Conservation (phyloP, 2,888 invertebrate species). For the Campopleginae sp. region DNA sequence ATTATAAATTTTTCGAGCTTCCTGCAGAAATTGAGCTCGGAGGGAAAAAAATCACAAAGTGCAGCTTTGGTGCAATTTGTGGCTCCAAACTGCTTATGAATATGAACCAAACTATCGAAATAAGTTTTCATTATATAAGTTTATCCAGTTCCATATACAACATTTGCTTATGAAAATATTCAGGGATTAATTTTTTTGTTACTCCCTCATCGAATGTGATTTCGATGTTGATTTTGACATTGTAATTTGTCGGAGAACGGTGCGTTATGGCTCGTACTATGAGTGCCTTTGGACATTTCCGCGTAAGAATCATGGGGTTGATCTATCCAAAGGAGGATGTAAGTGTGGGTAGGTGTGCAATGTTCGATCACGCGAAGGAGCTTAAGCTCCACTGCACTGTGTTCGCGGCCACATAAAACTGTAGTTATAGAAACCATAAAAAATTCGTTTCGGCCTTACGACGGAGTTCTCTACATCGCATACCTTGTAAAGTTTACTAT, state of each 20-base stretch:
- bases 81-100: not conserved
- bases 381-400: conserved; percentile 38
- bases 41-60: not conserved
- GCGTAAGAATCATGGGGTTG: conserved; percentile 9
- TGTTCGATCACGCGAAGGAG: not conserved
- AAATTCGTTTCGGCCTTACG: conserved; percentile 54
- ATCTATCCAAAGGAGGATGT: not conserved
- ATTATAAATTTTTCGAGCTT: not conserved
- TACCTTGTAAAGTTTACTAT: conserved; percentile 6
- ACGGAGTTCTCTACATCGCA: conserved; percentile 5
- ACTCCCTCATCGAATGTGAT: too few species aligned
- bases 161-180: not conserved
- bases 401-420: conserved; percentile 65
- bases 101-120: not conserved
- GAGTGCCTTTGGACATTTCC: not conserved
- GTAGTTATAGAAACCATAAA: conserved; percentile 69
- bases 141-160: not conserved
- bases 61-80: not conserved
- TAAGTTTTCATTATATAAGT: not conserved
- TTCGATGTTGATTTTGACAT: not conserved
- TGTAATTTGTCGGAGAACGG: not conserved
- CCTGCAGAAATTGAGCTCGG: not conserved
- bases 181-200: not conserved
- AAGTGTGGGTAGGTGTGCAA: not conserved
- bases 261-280: not conserved